Evolutionary conservation across 2,113 vertebrate genomes (phyloP), one percentile per base, ranked within the genome.

Genomic region (Ornithorhynchus anatinus): DNA sequence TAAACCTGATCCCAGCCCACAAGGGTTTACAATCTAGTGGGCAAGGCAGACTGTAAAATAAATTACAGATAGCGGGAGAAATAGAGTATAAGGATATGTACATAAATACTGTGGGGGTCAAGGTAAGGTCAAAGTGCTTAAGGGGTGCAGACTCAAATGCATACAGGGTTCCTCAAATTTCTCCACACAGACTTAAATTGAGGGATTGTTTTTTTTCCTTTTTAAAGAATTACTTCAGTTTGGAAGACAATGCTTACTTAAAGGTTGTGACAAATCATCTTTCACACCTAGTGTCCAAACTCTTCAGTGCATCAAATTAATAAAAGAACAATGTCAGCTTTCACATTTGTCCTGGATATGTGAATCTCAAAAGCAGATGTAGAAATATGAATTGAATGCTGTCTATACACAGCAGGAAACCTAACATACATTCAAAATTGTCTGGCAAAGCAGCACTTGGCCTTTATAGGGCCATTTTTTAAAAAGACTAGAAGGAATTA

Each of bases 251-350:
- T 15, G 43, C 51, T 80, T 44, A 74, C 50, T 61, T 51, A 13
- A 72, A 74, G 43, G 69, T 73, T 84, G 73, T 59, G 74, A 43
- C 33, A 76, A 45, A 76, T n/a, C n/a, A n/a, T n/a, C n/a, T n/a
- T n/a, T n/a, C n/a, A n/a, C n/a, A n/a, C 59, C 32, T 11, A 1
- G 20, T 63, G 27, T 64, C 14, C 48, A 43, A 25, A n/a, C 4
- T 29, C 45, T 16, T 48, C 45, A 48, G 29, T 39, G 43, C 29
- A 48, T 10, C 31, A 51, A 17, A 3, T 50, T 53, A 66, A 62
- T 11, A 63, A 9, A 48, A 27, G 53, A 65, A 10, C 25, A 74
- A 73, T 40, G 69, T 74, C 29, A 63, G 45, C 75, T 57, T 63
- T 62, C 69, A 39, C 36, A 72, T 43, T 23, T 2, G 13, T 7